These are phyloP conservation scores for Anisognathus igniventris DNA, from an alignment of 2,797 vertebrate species.

Conservation along the genomic window DNA sequence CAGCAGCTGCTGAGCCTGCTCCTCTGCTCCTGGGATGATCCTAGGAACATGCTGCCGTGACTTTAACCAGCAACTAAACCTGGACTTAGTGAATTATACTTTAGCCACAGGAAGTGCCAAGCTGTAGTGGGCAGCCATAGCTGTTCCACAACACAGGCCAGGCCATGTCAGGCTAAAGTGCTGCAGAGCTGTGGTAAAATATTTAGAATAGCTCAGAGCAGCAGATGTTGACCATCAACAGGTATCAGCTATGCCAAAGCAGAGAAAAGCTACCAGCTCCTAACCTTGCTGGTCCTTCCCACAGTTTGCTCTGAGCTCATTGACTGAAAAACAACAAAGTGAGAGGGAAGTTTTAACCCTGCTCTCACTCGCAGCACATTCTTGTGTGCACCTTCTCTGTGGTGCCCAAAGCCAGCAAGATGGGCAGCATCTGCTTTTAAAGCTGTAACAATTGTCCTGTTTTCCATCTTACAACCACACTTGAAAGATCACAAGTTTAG, in stretches of 20 bases:
- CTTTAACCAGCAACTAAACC: neutral
- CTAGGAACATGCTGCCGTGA: neutral
- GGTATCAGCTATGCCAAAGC: neutral
- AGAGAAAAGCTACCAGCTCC: neutral
- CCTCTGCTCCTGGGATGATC: neutral
- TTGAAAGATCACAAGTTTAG: neutral
- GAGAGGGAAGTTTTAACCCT: neutral
- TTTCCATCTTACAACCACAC: neutral
- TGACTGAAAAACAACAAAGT: neutral
- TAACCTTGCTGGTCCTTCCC: neutral
- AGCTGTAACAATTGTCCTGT: neutral
- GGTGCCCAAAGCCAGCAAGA: neutral
- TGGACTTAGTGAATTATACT: neutral
- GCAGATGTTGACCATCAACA: neutral
- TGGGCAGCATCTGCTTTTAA: neutral
- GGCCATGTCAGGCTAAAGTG: neutral
- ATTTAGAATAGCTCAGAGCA: neutral
- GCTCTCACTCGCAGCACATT: neutral
- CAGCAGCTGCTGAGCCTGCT: neutral
- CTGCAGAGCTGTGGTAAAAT: neutral
- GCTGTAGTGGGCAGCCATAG: fast-evolving
- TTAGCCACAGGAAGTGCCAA: neutral
- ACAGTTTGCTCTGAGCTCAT: neutral
- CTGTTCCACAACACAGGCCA: neutral
- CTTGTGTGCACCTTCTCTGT: neutral